phyloP scores from a whole-genome alignment of 30 jellyfish, hydroid and myxozoan species.

The Catostylus mosaicus region DNA sequence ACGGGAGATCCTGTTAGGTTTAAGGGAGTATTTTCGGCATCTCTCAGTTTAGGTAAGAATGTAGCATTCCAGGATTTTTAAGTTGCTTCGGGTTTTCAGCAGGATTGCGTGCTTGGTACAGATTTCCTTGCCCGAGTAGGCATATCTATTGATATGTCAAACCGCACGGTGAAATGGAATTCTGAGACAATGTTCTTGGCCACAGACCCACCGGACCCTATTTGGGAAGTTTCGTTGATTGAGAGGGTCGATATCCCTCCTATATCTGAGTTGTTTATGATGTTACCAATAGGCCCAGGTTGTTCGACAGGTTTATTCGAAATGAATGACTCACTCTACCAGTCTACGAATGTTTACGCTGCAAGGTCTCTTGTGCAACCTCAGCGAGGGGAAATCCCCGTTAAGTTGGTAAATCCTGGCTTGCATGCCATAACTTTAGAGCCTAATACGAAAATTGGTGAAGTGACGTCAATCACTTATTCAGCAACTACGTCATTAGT shows the following conservation, averaged over 20 bases:
- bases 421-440: conserved; percentile 1
- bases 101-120: conserved; percentile 23
- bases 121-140: conserved; percentile 31
- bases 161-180: conserved; percentile 40
- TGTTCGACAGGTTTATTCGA: conserved; percentile 44
- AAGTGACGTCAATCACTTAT: conserved; percentile 28
- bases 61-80: conserved; percentile 56
- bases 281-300: conserved; percentile 50
- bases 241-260: conserved; percentile 45
- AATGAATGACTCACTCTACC: conserved; percentile 43
- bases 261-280: conserved; percentile 18
- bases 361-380: conserved; percentile 52
- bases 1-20: conserved; percentile 55
- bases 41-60: conserved; percentile 40
- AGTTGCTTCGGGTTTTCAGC: conserved; percentile 56
- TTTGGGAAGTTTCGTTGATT: conserved; percentile 14
- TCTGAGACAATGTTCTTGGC: conserved; percentile 44
- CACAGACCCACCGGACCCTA: conserved; percentile 28
- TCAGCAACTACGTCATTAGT: background rate
- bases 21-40: conserved; percentile 50
- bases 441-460: conserved; percentile 42
- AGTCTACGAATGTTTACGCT: conserved; percentile 35
- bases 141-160: conserved; percentile 22
- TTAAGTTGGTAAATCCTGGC: conserved; percentile 45
- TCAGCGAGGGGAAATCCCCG: conserved; percentile 63